Percentiles rank a stretch among this genome's conserved stretches.
Conservation (phyloP, 2,888 invertebrate genomes). For the Melipona beecheii region DNA sequence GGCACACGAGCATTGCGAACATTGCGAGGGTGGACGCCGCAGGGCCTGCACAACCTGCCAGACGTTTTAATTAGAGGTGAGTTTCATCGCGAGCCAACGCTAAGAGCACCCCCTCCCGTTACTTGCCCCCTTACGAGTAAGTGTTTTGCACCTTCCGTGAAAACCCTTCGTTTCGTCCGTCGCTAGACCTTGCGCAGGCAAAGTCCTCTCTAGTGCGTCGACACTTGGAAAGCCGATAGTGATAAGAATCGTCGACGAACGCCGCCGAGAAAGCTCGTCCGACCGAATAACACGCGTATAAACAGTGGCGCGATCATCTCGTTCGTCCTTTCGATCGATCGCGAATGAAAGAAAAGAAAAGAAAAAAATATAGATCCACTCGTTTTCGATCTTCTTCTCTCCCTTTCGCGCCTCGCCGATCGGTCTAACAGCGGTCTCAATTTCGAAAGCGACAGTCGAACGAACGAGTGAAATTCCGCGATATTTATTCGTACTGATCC, state of each 20-base stretch:
- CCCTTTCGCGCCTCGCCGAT: no score
- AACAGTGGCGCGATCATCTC: slow-evolving; percentile 8
- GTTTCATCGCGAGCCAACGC: slow-evolving; percentile 71
- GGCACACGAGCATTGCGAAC: slow-evolving; percentile 65
- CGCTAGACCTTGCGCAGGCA: slow-evolving; percentile 20
- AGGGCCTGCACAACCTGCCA: slow-evolving; percentile 78
- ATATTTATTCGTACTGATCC: slow-evolving; percentile 7
- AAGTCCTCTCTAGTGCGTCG: slow-evolving; percentile 17
- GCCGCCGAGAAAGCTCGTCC: neutral
- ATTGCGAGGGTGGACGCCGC: slow-evolving; percentile 80
- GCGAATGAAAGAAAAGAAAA: neutral
- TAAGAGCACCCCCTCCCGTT: slow-evolving; percentile 60
- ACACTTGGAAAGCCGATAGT: no score
- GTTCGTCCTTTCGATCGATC: neutral
- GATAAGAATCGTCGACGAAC: neutral
- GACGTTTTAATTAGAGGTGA: slow-evolving; percentile 84
- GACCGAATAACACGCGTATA: neutral
- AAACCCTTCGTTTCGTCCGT: slow-evolving; percentile 45
- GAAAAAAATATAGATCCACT: neutral
- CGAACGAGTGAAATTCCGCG: neutral
- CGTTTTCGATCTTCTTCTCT: neutral
- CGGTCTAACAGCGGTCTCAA: neutral
- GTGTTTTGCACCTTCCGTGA: slow-evolving; percentile 67
- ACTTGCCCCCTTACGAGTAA: slow-evolving; percentile 61
- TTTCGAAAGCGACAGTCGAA: neutral